These are phyloP conservation scores for Drosophila erecta DNA, from an alignment of 1,140 invertebrate species.

Conservation along the genomic window DNA sequence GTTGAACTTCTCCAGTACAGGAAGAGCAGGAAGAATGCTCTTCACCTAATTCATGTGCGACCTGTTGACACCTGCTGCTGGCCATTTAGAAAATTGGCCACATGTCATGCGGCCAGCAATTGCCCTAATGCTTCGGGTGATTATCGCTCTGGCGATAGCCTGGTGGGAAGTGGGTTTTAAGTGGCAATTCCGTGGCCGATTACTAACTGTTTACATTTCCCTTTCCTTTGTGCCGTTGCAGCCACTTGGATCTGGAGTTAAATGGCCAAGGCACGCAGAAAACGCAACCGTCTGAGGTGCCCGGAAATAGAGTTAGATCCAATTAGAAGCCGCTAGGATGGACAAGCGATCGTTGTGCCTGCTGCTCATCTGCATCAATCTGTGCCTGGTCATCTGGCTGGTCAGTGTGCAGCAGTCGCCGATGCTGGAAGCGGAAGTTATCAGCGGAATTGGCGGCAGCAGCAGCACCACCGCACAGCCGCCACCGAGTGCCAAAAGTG, in stretches of 20 bases:
- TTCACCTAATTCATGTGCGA: conserved; percentile 7
- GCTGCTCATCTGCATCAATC: conserved; percentile 72
- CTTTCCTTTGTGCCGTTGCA: conserved; percentile 27
- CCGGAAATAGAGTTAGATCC: conserved; percentile 27
- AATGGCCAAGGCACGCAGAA: conserved; percentile 74
- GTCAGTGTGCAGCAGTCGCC: conserved; percentile 67
- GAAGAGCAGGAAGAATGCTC: background rate
- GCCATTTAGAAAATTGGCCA: conserved; percentile 25
- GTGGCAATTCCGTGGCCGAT: conserved; percentile 1
- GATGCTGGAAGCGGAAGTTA: conserved; percentile 37
- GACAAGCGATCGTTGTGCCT: conserved; percentile 76
- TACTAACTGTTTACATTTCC: conserved; percentile 2
- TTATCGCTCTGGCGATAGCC: conserved; percentile 26
- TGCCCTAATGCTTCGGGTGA: conserved; percentile 33
- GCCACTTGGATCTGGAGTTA: conserved; percentile 49
- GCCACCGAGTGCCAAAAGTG: conserved; percentile 47
- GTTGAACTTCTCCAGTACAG: conserved; percentile 5
- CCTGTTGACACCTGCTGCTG: conserved; percentile 14
- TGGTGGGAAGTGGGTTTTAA: conserved; percentile 1
- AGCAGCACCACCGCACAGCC: conserved; percentile 10
- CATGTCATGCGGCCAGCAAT: conserved; percentile 25
- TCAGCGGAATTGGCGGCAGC: conserved; percentile 10
- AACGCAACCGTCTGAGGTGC: conserved; percentile 70
- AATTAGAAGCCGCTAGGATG: conserved; percentile 59
- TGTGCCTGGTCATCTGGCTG: conserved; percentile 77